Percentiles rank a stretch among this genome's conserved stretches.
phyloP scores from a whole-genome alignment of 2,113 vertebrate species.

The Rhinolophus ferrumequinum region DNA sequence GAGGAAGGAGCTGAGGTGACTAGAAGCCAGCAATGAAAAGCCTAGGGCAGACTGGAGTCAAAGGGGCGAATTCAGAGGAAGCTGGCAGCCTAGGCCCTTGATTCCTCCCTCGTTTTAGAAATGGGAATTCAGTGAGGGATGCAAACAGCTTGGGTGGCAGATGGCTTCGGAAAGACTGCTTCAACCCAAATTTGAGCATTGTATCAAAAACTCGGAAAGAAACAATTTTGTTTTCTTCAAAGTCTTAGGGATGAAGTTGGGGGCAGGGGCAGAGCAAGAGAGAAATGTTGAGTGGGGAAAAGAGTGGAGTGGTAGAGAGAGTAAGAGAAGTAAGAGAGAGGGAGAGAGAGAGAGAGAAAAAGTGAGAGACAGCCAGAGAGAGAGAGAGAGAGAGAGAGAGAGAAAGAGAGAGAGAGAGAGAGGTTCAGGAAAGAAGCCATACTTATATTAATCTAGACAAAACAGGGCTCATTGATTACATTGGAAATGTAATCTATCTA shows the following conservation, averaged over 20 bases:
- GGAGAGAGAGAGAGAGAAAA: not conserved
- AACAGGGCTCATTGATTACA: not conserved
- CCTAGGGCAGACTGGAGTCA: not conserved
- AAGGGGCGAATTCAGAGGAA: conserved; percentile 24
- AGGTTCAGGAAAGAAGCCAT: not conserved
- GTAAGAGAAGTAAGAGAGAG: not conserved
- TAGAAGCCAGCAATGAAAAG: not conserved
- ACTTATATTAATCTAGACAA: not conserved
- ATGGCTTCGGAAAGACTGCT: conserved; percentile 64
- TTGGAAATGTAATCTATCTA: not conserved
- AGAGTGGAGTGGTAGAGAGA: not conserved
- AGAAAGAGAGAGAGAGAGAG: not conserved
- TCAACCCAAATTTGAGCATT: conserved; percentile 66
- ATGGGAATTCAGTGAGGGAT: conserved; percentile 60
- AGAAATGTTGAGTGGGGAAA: not conserved
- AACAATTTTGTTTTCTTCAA: conserved; percentile 63
- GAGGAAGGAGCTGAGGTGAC: not conserved
- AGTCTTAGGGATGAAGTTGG: conserved; percentile 47
- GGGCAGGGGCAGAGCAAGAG: not conserved
- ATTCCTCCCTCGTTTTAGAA: conserved; percentile 57
- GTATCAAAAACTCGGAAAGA: conserved; percentile 53
- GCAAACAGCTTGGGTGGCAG: conserved; percentile 77
- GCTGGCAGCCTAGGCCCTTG: not conserved
- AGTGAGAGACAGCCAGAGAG: not conserved
- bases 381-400: not conserved